Base-by-base conservation (phyloP, 1,140 invertebrate species). In the Pristionchus pacificus region DNA sequence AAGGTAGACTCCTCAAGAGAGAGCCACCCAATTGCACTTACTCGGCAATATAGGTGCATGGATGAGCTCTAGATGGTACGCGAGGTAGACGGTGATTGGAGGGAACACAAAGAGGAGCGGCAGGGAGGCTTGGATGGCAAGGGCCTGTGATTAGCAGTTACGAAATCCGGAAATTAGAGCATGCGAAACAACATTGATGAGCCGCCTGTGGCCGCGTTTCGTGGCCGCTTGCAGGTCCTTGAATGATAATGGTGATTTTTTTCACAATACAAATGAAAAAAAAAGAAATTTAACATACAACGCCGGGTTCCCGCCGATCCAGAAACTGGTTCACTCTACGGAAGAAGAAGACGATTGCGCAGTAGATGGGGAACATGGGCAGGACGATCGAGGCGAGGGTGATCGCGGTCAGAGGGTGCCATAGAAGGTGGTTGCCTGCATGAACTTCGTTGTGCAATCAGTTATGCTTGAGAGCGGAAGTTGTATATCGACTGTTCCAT, bases 291-390 rank as follows among this genome's bases (percentile, higher is more conserved):
- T 6, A 49, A 6, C 38, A 49, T 10, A 49, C n/a, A n/a, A n/a
- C n/a, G n/a, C 6, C 19, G 6, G 38, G 19, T 49, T 19, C 38
- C 38, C 38, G 38, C 6, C 38, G 6, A 19, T 49, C 38, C 38
- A 49, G 38, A 49, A 49, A 49, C 38, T 6, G 6, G 38, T 49
- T 6, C 6, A 49, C 38, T 49, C 38, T 49, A 6, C 38, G 6
- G 38, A 49, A 49, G 66, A 73, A 73, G 27, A 60, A 73, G 13
- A 73, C 63, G 13, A 73, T 66, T n/a, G 68, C 2, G 31, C 27
- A 30, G 29, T 73, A 73, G 60, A 73, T 73, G 0, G 71, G 71
- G 25, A 73, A 73, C 71, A 73, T 73, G 25, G 71, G 71, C n/a
- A 73, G 66, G 19, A 73, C 71, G 2, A 73, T 73, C 0, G 71